Percentiles rank a stretch among this genome's conserved stretches.
Evolutionary conservation across 2,113 vertebrate species (phyloP).

Genomic region (Uropsilus gracilis): DNA sequence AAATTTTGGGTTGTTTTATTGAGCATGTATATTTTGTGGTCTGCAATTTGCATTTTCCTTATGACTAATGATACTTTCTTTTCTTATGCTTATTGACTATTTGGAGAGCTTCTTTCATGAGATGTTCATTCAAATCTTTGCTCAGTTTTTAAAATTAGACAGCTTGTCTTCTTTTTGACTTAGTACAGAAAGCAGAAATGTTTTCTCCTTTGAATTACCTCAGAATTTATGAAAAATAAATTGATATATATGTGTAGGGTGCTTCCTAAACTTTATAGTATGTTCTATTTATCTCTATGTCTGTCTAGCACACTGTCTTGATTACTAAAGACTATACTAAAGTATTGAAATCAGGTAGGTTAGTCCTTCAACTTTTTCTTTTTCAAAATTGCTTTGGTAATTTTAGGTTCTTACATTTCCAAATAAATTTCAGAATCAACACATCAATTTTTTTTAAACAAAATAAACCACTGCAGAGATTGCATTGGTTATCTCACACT

Average conservation of each 20-base stretch:
- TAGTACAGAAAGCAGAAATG: too few species aligned
- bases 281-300: background rate
- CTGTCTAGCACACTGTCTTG: background rate
- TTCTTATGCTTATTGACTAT: background rate
- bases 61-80: background rate
- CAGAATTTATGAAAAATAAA: background rate
- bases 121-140: background rate
- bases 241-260: background rate
- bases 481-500: too few species aligned
- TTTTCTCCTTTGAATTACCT: slow-evolving; percentile 1
- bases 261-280: background rate
- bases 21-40: background rate
- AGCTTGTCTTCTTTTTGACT: background rate
- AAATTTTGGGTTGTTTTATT: background rate
- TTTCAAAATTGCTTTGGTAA: background rate
- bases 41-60: slow-evolving; percentile 4
- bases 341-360: background rate
- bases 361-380: background rate
- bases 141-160: background rate
- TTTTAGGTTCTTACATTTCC: background rate
- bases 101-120: background rate
- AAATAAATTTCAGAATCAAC: slow-evolving; percentile 19
- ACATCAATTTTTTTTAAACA: background rate
- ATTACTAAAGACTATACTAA: background rate
- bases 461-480: background rate